Evolutionary conservation across 2,888 invertebrate species (phyloP).

Genomic region (Drosophila histrio): DNA sequence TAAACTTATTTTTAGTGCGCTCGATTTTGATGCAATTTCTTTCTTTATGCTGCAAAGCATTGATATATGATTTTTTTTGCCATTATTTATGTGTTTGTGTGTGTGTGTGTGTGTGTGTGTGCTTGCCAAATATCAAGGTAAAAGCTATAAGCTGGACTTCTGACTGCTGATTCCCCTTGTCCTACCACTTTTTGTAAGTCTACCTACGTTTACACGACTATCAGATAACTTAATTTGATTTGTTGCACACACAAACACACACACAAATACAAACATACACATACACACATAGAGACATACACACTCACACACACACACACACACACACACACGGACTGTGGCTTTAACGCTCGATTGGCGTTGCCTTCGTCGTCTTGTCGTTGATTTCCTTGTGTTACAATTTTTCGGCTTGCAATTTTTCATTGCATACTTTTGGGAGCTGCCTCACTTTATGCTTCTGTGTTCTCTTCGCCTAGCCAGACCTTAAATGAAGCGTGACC

Average conservation of each 20-base stretch:
- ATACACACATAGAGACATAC: background rate
- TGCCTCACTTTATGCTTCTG: slow-evolving; percentile 5
- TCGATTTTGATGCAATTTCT: slow-evolving; percentile 34
- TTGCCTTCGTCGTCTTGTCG: slow-evolving; percentile 8
- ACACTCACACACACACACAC: slow-evolving; percentile 29
- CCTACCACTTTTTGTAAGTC: slow-evolving; percentile 15
- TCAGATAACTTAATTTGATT: slow-evolving; percentile 71
- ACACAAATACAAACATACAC: too few relatives aligned
- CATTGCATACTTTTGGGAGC: slow-evolving; percentile 66
- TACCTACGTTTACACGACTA: slow-evolving; percentile 52
- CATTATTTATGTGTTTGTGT: slow-evolving; percentile 1
- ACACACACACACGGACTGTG: slow-evolving; percentile 37
- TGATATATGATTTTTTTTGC: slow-evolving; percentile 31
- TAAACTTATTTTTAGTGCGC: slow-evolving; percentile 14
- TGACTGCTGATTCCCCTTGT: background rate
- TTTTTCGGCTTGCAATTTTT: slow-evolving; percentile 60
- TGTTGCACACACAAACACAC: slow-evolving; percentile 41
- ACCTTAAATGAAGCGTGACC: slow-evolving; percentile 45
- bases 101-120: slow-evolving; percentile 3
- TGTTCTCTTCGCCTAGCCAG: background rate
- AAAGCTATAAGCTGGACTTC: background rate
- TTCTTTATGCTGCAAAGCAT: slow-evolving; percentile 29
- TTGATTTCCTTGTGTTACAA: slow-evolving; percentile 32
- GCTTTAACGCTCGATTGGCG: slow-evolving; percentile 62
- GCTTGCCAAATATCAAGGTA: slow-evolving; percentile 40